These are phyloP conservation scores for Samia ricini DNA, from an alignment of 1,140 invertebrate genomes.

Conservation along the genomic window DNA sequence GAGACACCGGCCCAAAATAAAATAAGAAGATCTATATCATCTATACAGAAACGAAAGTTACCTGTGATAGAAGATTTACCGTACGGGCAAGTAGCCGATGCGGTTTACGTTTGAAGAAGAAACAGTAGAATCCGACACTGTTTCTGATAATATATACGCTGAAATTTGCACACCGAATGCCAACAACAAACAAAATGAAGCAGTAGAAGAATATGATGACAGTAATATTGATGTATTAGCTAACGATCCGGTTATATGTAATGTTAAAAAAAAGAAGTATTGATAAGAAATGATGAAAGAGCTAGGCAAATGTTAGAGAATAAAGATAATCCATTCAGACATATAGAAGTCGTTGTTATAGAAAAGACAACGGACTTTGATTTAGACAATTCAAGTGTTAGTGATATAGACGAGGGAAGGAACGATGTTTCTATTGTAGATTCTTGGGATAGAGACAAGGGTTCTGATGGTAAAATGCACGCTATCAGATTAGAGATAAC, in stretches of 20 bases:
- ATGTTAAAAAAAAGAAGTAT: constrained; percentile 69
- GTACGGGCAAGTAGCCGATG: constrained; percentile 75
- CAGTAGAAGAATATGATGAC: constrained; percentile 41
- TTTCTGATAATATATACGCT: constrained; percentile 80
- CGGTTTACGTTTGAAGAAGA: constrained; percentile 66
- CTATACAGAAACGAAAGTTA: constrained; percentile 74
- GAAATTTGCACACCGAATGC: constrained; percentile 77
- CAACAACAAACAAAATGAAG: constrained; percentile 55
- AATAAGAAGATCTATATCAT: constrained; percentile 71
- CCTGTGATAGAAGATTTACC: constrained; percentile 77
- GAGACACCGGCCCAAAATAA: constrained; percentile 63
- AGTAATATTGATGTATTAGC: constrained; percentile 62
- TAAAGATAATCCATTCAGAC: constrained; percentile 71
- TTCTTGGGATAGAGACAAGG: constrained; percentile 66
- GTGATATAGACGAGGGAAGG: constrained; percentile 61
- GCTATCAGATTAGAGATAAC: constrained; percentile 72
- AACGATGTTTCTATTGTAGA: constrained; percentile 67
- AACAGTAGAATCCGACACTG: constrained; percentile 66
- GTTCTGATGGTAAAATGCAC: constrained; percentile 58
- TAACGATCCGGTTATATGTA: constrained; percentile 68
- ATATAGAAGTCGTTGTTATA: constrained; percentile 77
- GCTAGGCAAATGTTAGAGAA: constrained; percentile 62
- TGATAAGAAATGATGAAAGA: constrained; percentile 64
- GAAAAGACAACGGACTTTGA: constrained; percentile 70
- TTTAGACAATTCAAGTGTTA: constrained; percentile 63